Base-by-base conservation (phyloP, 2,888 invertebrate species). In the Vanessa cardui region DNA sequence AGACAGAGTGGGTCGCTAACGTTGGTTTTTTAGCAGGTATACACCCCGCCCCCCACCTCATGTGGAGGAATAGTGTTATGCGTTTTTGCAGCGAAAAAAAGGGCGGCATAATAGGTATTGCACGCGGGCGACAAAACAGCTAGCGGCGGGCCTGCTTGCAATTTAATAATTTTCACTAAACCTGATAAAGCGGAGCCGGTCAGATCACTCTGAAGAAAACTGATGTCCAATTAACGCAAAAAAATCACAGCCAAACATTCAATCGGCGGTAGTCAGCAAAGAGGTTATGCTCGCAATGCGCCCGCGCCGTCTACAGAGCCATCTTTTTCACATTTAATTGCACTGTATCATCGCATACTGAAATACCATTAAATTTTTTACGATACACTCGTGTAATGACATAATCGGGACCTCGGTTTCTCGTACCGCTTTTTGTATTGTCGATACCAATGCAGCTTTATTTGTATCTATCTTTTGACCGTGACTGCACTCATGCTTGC, bases 311-410 rank as follows among this genome's bases (percentile, higher is more conserved):
- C 79, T 73, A 70, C 72, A 72, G 69, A 77, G 77, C 82, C 83
- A 83, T 73, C 68, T 62, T 62, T 58, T 44, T 59, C 75, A 66
- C 76, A 79, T 85, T 86, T 92, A 91, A 92, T 92, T 90, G 86
- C 85, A 77, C 82, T 84, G 90, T 92, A 92, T 92, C 92, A 92
- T 92, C 90, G 88, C 90, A 91, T 92, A 90, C 90, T 90, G 85
- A 87, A 87, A 88, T 88, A 89, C 87, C 87, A 89, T 87, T 87
- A 66, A 84, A 81, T 80, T 90, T 90, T 91, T 90, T 87, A 78
- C 83, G 66, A 74, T 75, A 69, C 76, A 71, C 73, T 74, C 75
- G 71, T 60, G 76, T 92, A 92, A 92, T 91, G 87, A 91, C 92
- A 92, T 91, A 92, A 92, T 91, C 92, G 89, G 78, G 79, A 77